Evolutionary conservation across 30 jellyfish, hydroid and myxozoan species (phyloP).

Genomic region (Aurelia sp.): DNA sequence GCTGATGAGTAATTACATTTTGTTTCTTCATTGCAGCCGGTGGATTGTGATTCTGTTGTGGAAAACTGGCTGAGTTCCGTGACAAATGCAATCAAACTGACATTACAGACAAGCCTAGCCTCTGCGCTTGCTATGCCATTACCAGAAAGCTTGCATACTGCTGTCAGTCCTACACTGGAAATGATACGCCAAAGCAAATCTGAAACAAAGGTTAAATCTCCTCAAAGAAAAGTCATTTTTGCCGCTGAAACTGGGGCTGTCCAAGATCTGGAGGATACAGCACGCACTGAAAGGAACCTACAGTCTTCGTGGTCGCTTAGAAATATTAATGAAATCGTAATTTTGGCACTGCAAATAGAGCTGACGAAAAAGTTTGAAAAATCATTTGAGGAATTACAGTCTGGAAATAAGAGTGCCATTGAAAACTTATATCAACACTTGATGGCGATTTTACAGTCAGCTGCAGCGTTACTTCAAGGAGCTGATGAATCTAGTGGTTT

Average conservation of each 20-base stretch:
- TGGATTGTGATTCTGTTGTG: conserved; percentile 57
- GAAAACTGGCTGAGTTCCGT: conserved; percentile 65
- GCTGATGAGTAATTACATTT: too few relatives aligned
- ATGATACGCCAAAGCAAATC: not conserved
- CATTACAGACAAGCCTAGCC: conserved; percentile 58
- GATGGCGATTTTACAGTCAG: conserved; percentile 46
- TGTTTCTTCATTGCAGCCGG: conserved; percentile 39
- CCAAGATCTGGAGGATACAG: conserved; percentile 42
- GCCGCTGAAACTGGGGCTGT: conserved; percentile 60
- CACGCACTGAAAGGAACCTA: conserved; percentile 51
- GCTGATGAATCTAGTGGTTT: conserved; percentile 23
- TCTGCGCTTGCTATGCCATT: conserved; percentile 64
- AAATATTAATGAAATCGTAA: conserved; percentile 53
- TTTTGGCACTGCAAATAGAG: conserved; percentile 64
- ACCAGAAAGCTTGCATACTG: conserved; percentile 47
- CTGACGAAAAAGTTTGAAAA: conserved; percentile 60
- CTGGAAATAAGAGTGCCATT: conserved; percentile 52
- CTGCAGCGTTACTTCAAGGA: conserved; percentile 61
- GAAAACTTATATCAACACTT: conserved; percentile 37
- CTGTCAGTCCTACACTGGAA: conserved; percentile 29
- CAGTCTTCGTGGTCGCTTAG: conserved; percentile 69
- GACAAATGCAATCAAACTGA: conserved; percentile 30
- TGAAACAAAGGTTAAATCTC: conserved; percentile 32
- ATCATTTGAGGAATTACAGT: conserved; percentile 35
- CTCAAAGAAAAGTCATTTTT: conserved; percentile 66